These are phyloP conservation scores for Zaprionus nigranus DNA, from an alignment of 1,140 invertebrate species.

Conservation along the genomic window DNA sequence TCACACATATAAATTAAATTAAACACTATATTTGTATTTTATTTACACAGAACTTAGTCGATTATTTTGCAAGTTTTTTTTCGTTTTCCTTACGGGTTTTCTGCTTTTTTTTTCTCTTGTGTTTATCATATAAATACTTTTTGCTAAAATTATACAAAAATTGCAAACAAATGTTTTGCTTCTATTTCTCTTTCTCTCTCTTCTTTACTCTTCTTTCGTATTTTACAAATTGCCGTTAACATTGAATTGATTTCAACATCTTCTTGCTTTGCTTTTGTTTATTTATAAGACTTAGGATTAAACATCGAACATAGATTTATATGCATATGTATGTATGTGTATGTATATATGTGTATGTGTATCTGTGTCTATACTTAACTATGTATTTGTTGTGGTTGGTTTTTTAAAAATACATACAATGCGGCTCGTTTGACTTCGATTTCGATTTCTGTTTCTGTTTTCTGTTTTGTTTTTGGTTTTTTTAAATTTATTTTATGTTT, in stretches of 20 bases:
- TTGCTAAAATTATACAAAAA: slow-evolving; percentile 59
- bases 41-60: slow-evolving; percentile 66
- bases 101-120: slow-evolving; percentile 8
- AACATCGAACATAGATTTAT: slow-evolving; percentile 72
- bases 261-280: slow-evolving; percentile 47
- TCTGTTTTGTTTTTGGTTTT: slow-evolving; percentile 20
- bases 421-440: slow-evolving; percentile 51
- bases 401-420: slow-evolving; percentile 57
- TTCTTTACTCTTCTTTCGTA: slow-evolving; percentile 41
- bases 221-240: slow-evolving; percentile 70
- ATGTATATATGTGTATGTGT: slow-evolving; percentile 11
- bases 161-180: slow-evolving; percentile 55
- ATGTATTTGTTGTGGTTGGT: slow-evolving; percentile 18
- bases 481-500: slow-evolving; percentile 22
- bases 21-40: slow-evolving; percentile 71
- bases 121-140: slow-evolving; percentile 50
- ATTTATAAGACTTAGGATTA: slow-evolving; percentile 71
- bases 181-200: slow-evolving; percentile 30
- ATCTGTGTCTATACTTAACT: slow-evolving; percentile 21
- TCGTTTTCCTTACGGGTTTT: slow-evolving; percentile 13
- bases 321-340: slow-evolving; percentile 25
- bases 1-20: slow-evolving; percentile 74
- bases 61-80: slow-evolving; percentile 36
- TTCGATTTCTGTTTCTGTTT: slow-evolving; percentile 25
- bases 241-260: slow-evolving; percentile 71